Percentiles rank a stretch among this genome's conserved stretches.
Evolutionary conservation across 2,113 vertebrate species (phyloP).

Genomic region (Hippocampus mohnikei): DNA sequence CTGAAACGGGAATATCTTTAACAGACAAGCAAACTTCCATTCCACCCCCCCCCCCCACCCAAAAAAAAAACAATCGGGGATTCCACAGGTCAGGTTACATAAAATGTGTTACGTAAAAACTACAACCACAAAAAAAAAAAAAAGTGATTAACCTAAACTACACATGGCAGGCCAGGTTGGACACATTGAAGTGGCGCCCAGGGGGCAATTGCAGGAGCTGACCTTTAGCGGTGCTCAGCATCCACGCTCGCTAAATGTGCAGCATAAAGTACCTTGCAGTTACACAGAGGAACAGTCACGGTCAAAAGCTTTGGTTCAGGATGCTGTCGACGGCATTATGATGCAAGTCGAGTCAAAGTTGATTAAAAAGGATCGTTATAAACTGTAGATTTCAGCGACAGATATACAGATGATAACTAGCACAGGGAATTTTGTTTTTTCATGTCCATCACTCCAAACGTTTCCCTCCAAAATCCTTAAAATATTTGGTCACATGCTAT

Average conservation of each 20-base stretch:
- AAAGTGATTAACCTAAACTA: neutral
- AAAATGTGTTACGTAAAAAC: conserved; percentile 48
- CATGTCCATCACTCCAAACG: too few species aligned
- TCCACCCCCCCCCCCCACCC: neutral
- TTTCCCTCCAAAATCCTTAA: too few species aligned
- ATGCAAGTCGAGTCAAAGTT: too few species aligned
- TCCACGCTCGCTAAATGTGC: neutral
- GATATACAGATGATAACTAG: too few species aligned
- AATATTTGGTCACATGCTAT: too few species aligned
- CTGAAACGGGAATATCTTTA: conserved; percentile 23
- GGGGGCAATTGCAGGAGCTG: neutral
- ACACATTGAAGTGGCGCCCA: neutral
- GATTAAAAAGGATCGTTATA: too few species aligned
- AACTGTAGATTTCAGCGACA: too few species aligned
- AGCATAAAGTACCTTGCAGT: neutral
- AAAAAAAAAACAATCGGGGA: conserved; percentile 23
- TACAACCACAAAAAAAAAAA: neutral
- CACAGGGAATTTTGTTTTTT: too few species aligned
- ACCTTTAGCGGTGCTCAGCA: neutral
- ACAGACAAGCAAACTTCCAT: conserved; percentile 9
- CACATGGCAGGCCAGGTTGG: neutral
- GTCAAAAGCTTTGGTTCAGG: neutral
- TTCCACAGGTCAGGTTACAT: conserved; percentile 25
- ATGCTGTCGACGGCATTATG: neutral
- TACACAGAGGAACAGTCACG: neutral